Percentiles rank a stretch among this genome's conserved stretches.
phyloP scores from a whole-genome alignment of 30 jellyfish, hydroid and myxozoan genomes.

The Chrysaora quinquecirrha region DNA sequence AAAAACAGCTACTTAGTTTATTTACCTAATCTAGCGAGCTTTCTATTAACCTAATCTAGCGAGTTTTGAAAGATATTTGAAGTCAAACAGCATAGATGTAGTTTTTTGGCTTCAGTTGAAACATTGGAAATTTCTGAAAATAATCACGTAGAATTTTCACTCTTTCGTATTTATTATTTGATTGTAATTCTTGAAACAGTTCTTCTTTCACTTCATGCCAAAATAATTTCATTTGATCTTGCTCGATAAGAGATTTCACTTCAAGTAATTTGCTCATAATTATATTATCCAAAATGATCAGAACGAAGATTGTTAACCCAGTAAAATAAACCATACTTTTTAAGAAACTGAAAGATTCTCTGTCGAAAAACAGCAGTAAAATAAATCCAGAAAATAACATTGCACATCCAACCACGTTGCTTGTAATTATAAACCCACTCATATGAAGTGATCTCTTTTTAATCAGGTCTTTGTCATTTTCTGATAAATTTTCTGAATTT shows the following conservation, averaged over 20 bases:
- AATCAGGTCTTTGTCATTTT: background rate
- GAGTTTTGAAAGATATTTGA: no score
- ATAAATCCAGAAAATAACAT: constrained; percentile 68
- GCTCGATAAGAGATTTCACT: constrained; percentile 45
- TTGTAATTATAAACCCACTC: constrained; percentile 65
- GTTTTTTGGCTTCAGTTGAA: constrained; percentile 56
- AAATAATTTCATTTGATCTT: constrained; percentile 58
- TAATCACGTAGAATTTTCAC: constrained; percentile 65
- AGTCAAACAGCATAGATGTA: constrained; percentile 59
- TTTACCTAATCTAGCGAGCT: no score
- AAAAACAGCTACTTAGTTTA: no score
- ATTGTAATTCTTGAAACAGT: constrained; percentile 61
- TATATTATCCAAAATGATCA: constrained; percentile 55
- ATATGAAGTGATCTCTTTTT: constrained; percentile 29
- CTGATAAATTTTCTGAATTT: background rate
- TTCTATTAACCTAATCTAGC: no score
- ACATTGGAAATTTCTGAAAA: constrained; percentile 43
- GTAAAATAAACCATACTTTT: constrained; percentile 73
- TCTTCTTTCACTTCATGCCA: constrained; percentile 74
- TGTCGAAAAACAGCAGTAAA: constrained; percentile 57
- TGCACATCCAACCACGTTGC: constrained; percentile 73
- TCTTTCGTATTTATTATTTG: constrained; percentile 58
- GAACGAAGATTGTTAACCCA: constrained; percentile 64
- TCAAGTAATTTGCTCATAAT: constrained; percentile 56
- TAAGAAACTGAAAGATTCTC: constrained; percentile 40